phyloP scores from a whole-genome alignment of 2,888 invertebrate genomes.

The Hemaris fuciformis region DNA sequence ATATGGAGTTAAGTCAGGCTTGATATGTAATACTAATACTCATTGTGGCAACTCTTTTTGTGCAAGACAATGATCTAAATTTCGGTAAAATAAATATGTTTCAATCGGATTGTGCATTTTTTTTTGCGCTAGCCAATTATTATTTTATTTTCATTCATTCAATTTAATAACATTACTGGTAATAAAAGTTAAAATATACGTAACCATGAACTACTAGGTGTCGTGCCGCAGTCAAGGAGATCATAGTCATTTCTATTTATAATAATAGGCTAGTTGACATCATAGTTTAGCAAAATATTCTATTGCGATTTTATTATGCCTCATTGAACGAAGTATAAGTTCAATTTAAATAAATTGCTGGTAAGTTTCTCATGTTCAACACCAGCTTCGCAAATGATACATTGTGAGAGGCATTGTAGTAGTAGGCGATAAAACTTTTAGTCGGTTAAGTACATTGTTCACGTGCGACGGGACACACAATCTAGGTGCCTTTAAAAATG shows the following conservation, averaged over 20 bases:
- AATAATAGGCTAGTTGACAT: slow-evolving; percentile 35
- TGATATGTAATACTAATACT: no score
- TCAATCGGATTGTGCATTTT: no score
- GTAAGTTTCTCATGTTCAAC: no score
- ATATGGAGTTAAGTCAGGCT: no score
- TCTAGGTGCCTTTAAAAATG: neutral
- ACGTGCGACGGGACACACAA: neutral
- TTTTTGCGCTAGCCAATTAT: no score
- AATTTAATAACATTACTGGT: neutral
- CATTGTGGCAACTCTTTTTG: no score
- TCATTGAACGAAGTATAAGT: neutral
- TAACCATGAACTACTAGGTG: neutral
- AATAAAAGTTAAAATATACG: neutral
- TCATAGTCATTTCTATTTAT: slow-evolving; percentile 29
- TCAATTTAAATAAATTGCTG: neutral
- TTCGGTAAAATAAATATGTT: no score
- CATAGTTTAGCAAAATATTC: slow-evolving; percentile 25
- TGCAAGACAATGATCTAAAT: no score
- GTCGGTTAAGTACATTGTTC: neutral
- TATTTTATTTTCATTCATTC: no score
- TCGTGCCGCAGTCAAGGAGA: slow-evolving; percentile 19
- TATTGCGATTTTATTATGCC: slow-evolving; percentile 12
- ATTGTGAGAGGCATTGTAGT: neutral
- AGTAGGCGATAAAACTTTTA: neutral
- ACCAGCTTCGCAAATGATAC: neutral